Evolutionary conservation across 1,140 invertebrate species (phyloP), one percentile per base, ranked within the genome.

Genomic region (Drosophila setifemur): DNA sequence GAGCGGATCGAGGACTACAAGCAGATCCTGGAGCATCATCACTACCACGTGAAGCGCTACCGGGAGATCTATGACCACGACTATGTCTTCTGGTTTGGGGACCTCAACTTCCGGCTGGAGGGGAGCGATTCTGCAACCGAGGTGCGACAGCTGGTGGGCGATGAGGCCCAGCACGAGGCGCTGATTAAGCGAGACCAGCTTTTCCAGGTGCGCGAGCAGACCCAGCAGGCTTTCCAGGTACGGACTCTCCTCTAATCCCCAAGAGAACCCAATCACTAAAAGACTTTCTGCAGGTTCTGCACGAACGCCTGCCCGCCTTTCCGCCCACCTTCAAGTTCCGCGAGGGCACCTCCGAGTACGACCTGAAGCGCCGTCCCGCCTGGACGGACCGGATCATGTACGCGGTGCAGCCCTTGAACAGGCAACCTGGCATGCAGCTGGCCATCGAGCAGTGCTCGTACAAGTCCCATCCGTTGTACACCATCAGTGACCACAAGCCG

Each of bases 341-440:
- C 77, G 93, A 95, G 44, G 93, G 93, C 4, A 93, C 94, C 7
- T 93, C 94, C 63, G 92, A 93, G 48, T 97, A 96, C 91, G 95
- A 97, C 91, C 74, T 94, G 37, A 97, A 95, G 29, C 93, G 98
- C 79, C 94, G 96, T 3, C 98, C 98, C 5, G 98, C 99, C 4
- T 99, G 98, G 98, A 99, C 98, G 92, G 99, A 99, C 92, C 93
- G 98, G 67, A 94, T 99, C 71, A 93, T 99, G 66, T 99, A 96
- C 94, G 95, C 94, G 91, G 96, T 96, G 4, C 92, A 94, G 68
- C 91, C 92, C 4, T 28, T 73, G 0, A 88, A 86, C 18, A 52
- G 73, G 2, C 85, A 81, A 6, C 87, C 86, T 0, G 83, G 68
- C 23, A 83, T 88, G 68, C 91, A 91, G 44, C 88, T 93, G 1